These are phyloP conservation scores for Drosophila equinoxialis DNA, from an alignment of 1,140 invertebrate genomes.

Conservation along the genomic window DNA sequence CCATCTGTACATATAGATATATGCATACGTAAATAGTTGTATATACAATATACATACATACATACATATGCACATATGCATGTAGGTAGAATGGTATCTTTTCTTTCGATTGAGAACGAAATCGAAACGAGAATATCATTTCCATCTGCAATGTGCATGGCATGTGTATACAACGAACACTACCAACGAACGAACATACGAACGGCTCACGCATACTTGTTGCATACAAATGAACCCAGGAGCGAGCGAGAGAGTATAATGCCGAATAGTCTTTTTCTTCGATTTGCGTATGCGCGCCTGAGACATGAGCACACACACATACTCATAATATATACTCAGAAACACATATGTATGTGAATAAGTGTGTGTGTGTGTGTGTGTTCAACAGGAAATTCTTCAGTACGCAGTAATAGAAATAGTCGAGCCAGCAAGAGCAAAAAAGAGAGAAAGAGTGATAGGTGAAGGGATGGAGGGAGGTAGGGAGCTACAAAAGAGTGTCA, in stretches of 20 bases:
- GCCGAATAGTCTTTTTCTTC: constrained; percentile 43
- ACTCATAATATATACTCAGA: constrained; percentile 19
- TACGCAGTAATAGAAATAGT: constrained; percentile 30
- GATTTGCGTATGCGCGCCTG: constrained; percentile 59
- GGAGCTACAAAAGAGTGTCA: too few relatives aligned
- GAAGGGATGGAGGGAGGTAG: too few relatives aligned
- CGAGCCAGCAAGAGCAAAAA: constrained; percentile 4
- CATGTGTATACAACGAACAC: neutral
- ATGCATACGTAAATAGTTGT: neutral
- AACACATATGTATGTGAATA: constrained; percentile 42
- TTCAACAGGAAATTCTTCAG: constrained; percentile 70
- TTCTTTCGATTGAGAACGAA: constrained; percentile 5
- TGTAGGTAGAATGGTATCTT: neutral
- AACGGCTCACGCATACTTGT: constrained; percentile 54
- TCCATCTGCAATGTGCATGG: constrained; percentile 18
- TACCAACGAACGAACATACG: neutral
- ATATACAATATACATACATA: neutral
- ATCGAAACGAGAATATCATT: constrained; percentile 5
- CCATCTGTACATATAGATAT: neutral
- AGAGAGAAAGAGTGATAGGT: neutral
- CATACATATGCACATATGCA: neutral
- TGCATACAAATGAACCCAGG: constrained; percentile 69
- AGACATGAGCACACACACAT: constrained; percentile 15
- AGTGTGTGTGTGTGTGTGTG: constrained; percentile 44
- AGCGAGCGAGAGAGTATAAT: constrained; percentile 27